Evolutionary conservation across 2,888 invertebrate species (phyloP).

Genomic region (Sinhomidia bicolor): DNA sequence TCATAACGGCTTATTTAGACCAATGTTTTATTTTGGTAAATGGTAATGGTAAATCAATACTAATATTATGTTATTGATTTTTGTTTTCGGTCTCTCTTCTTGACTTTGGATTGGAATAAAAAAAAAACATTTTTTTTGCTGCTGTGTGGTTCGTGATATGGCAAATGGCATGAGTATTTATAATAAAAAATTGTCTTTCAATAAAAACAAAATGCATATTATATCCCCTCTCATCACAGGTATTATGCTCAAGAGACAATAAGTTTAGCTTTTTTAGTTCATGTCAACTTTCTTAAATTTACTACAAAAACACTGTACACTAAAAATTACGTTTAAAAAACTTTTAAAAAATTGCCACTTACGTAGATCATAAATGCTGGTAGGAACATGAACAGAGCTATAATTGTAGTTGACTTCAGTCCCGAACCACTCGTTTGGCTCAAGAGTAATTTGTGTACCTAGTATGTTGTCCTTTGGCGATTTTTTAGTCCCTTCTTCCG

Average conservation of each 20-base stretch:
- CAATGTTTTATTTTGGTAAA: background rate
- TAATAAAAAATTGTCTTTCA: no score
- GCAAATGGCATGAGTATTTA: no score
- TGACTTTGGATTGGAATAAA: background rate
- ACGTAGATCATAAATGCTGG: constrained; percentile 94
- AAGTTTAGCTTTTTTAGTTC: no score
- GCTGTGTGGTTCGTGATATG: no score
- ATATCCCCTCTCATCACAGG: no score
- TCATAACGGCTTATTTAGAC: background rate
- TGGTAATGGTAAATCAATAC: constrained; percentile 59
- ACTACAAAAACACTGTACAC: no score
- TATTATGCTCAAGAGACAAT: no score
- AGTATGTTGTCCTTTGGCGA: background rate
- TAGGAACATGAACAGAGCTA: constrained; percentile 96
- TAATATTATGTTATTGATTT: constrained; percentile 58
- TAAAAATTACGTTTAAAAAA: no score
- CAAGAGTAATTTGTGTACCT: constrained; percentile 41
- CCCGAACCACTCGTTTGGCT: constrained; percentile 71
- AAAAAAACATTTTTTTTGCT: background rate
- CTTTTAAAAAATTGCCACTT: no score
- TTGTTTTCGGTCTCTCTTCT: background rate
- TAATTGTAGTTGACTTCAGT: constrained; percentile 81
- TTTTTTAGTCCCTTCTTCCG: constrained; percentile 33
- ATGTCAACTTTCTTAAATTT: no score
- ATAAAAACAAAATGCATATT: no score